phyloP scores from a whole-genome alignment of 2,888 invertebrate species.

The Elegia similella region DNA sequence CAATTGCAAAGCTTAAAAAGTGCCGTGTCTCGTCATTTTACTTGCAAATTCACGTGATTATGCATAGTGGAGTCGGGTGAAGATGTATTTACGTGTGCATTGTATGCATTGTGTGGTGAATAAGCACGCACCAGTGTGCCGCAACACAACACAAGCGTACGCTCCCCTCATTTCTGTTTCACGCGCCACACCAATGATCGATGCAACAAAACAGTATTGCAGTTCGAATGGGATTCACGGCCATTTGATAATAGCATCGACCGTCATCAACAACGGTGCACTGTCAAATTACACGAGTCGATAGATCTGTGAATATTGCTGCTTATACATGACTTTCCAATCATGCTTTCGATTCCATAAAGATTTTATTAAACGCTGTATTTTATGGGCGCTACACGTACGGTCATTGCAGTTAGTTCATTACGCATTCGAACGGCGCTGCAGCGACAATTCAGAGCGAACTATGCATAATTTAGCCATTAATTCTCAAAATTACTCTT shows the following conservation, averaged over 20 bases:
- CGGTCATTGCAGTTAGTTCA: constrained; percentile 58
- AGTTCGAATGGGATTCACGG: constrained; percentile 35
- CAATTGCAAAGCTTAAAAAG: constrained; percentile 70
- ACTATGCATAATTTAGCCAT: constrained; percentile 77
- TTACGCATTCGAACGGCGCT: constrained; percentile 65
- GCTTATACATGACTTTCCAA: constrained; percentile 26
- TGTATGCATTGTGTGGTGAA: constrained; percentile 61
- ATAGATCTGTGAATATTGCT: constrained; percentile 22
- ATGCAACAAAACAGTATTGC: constrained; percentile 49
- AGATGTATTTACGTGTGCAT: constrained; percentile 72
- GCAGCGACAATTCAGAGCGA: constrained; percentile 69
- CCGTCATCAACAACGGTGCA: constrained; percentile 12
- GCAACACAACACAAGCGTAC: constrained; percentile 34
- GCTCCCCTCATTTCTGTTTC: constrained; percentile 48
- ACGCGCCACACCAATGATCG: constrained; percentile 53
- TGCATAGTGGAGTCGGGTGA: constrained; percentile 65
- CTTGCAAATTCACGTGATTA: constrained; percentile 76
- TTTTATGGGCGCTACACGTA: constrained; percentile 49
- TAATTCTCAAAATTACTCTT: constrained; percentile 75
- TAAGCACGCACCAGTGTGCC: constrained; percentile 55
- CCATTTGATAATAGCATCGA: constrained; percentile 25
- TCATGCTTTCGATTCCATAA: constrained; percentile 30
- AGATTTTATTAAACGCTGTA: constrained; percentile 48
- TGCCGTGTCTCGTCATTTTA: constrained; percentile 66
- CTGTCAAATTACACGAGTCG: constrained; percentile 11